phyloP scores from a whole-genome alignment of 2,113 vertebrate species.

The Clarias magur region DNA sequence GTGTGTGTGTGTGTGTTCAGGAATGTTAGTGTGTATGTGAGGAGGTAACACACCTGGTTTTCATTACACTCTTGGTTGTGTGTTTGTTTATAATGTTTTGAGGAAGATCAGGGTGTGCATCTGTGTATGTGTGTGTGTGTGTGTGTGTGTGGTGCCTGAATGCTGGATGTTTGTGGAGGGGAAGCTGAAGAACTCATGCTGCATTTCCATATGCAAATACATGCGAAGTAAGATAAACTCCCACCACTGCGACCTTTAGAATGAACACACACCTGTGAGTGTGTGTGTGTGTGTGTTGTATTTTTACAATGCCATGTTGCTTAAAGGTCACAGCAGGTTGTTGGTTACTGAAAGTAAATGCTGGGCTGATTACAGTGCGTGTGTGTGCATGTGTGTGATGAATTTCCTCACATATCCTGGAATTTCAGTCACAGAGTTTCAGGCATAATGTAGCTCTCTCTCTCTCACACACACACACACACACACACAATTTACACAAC shows the following conservation, averaged over 20 bases:
- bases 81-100: background rate
- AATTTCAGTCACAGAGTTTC: background rate
- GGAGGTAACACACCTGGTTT: background rate
- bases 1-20: background rate
- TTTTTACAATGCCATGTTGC: background rate
- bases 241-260: background rate
- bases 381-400: background rate
- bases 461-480: background rate
- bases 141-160: conserved; percentile 17
- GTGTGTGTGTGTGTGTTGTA: background rate
- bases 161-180: background rate
- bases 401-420: background rate
- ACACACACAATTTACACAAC: background rate
- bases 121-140: conserved; percentile 11
- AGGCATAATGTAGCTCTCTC: no score
- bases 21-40: conserved; percentile 9
- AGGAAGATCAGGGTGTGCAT: background rate
- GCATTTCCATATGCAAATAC: conserved; percentile 15
- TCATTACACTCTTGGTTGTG: background rate
- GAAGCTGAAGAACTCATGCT: background rate
- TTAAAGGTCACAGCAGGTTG: background rate
- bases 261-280: background rate
- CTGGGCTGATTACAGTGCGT: background rate
- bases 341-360: conserved; percentile 1
- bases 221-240: background rate